Conservation (phyloP, 2,797 vertebrate species). For the Cyprinella venusta region DNA sequence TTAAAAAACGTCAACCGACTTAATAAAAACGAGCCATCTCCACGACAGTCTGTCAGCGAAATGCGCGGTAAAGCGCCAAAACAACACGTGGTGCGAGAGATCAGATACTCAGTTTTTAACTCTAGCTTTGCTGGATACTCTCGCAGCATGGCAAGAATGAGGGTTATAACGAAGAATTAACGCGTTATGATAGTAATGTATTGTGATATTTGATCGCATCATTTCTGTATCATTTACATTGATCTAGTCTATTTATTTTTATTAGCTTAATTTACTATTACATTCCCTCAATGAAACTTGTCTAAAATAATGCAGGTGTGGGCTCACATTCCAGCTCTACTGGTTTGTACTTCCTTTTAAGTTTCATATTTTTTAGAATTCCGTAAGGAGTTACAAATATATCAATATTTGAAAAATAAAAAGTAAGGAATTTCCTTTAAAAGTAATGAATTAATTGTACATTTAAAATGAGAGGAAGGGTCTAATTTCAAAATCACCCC, state of each 20-base stretch:
- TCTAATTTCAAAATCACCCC: too few relatives aligned
- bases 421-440: too few relatives aligned
- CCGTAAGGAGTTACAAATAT: too few relatives aligned
- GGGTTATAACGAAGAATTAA: neutral
- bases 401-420: too few relatives aligned
- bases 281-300: neutral
- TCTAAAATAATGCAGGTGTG: neutral
- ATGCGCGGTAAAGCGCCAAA: constrained; percentile 25
- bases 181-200: neutral
- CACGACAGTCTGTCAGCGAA: neutral
- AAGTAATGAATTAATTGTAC: too few relatives aligned
- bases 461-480: too few relatives aligned
- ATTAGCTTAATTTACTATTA: neutral
- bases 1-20: constrained; percentile 13
- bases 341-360: neutral
- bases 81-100: constrained; percentile 37
- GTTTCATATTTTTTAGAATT: too few relatives aligned
- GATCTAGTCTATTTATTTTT: neutral
- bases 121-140: constrained; percentile 17
- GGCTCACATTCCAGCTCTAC: neutral
- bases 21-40: neutral
- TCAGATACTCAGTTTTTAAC: neutral
- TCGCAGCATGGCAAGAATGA: neutral
- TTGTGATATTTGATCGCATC: neutral
- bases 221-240: neutral